phyloP scores from a whole-genome alignment of 2,888 invertebrate genomes.

The Sminthurides aquaticus region DNA sequence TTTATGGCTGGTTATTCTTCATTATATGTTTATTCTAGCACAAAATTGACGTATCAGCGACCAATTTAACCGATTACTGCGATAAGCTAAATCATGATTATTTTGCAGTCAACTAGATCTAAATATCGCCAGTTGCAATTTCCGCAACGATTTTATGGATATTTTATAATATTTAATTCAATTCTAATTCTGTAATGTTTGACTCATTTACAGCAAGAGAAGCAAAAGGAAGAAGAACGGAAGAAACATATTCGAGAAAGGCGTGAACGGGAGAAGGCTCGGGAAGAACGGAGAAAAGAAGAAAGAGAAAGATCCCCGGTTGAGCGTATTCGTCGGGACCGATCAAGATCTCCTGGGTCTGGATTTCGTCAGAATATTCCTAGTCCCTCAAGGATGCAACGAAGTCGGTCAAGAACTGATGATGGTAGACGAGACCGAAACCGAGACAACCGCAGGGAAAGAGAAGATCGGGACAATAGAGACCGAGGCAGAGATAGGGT shows the following conservation, averaged over 20 bases:
- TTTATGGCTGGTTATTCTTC: too few relatives aligned
- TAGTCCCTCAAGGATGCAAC: conserved; percentile 9
- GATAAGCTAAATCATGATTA: too few relatives aligned
- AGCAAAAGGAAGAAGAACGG: conserved; percentile 60
- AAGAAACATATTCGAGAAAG: conserved; percentile 44
- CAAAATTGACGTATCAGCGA: too few relatives aligned
- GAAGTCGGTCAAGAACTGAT: conserved; percentile 19
- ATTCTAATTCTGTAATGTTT: not conserved
- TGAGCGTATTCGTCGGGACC: conserved; percentile 17
- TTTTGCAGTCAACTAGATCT: too few relatives aligned
- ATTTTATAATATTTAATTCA: not conserved
- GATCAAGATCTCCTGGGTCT: conserved; percentile 25
- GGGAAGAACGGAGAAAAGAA: conserved; percentile 46
- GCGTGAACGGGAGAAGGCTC: conserved; percentile 47
- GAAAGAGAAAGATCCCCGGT: conserved; percentile 39
- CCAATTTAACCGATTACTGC: too few relatives aligned
- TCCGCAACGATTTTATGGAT: too few relatives aligned
- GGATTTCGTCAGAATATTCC: conserved; percentile 1
- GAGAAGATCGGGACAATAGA: conserved; percentile 46
- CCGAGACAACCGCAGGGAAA: too few relatives aligned
- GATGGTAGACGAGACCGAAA: conserved; percentile 6
- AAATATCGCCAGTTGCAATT: too few relatives aligned
- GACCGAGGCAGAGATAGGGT: conserved; percentile 44
- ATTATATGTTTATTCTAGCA: too few relatives aligned
- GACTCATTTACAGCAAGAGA: conserved; percentile 55